Evolutionary conservation across 1,140 invertebrate species (phyloP).

Genomic region (Atta texana): DNA sequence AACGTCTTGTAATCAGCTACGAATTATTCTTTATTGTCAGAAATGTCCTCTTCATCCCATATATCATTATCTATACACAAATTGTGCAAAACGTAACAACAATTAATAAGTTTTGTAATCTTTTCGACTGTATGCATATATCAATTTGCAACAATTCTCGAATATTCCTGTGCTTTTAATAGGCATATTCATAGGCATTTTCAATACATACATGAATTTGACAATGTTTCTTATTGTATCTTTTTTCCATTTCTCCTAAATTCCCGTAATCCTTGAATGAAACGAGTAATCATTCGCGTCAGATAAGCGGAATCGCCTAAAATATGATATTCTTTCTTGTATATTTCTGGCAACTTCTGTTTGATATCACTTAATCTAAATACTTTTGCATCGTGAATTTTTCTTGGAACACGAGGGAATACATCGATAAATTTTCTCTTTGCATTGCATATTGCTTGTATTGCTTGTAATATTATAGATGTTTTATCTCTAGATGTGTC

Average conservation of each 20-base stretch:
- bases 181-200: neutral
- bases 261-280: neutral
- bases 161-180: neutral
- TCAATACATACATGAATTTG: neutral
- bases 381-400: neutral
- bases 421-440: neutral
- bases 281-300: neutral
- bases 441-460: neutral
- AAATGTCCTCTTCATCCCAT: neutral
- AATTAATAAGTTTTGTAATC: neutral
- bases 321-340: neutral
- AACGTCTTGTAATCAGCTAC: neutral
- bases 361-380: neutral
- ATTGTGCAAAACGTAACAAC: neutral
- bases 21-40: neutral
- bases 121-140: neutral
- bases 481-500: neutral
- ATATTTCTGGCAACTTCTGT: neutral
- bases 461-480: neutral
- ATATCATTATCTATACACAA: neutral
- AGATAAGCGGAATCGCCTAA: neutral
- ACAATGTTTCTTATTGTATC: neutral
- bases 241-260: neutral
- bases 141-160: neutral
- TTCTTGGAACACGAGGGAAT: neutral